Evolutionary conservation across 2,113 vertebrate genomes (phyloP), one percentile per base, ranked within the genome.

Genomic region (Grantiella picta): DNA sequence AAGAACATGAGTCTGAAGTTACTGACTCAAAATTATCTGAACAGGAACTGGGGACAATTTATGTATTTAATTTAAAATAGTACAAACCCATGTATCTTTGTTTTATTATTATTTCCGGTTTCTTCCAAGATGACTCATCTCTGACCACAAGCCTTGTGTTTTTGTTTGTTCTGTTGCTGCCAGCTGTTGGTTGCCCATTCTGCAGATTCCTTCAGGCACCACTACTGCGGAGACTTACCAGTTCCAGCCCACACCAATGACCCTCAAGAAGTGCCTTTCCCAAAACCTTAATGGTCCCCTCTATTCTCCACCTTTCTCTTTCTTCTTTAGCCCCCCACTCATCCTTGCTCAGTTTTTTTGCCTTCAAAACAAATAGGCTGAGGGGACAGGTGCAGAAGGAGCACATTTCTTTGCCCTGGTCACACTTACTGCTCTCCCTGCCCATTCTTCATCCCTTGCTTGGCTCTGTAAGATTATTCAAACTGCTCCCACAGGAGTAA

Each of bases 401-500:
- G 29, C 25, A 54, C 0, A 0, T 70, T 77, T 83, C 50, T 80
- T 83, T 73, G 40, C 31, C 14, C 27, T 40, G 17, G 38, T 42
- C 38, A 28, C 11, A n/a, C 13, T 54, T 73, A 9, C 6, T 70
- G 42, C 44, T 84, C 40, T 78, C 19, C 42, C 33, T 66, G n/a
- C 14, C 22, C 2, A 0, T 38, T 61, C 19, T 65, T 56, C 1
- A 0, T n/a, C 14, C 3, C 38, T 57, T 2, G 0, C 21, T 77
- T 36, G 31, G 13, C 50, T 78, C 31, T 8, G 3, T 64, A 31
- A 76, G 18, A 25, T 27, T 60, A 31, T 50, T 50, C 5, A 1
- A 84, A 60, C 54, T 60, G 40, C 50, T 72, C 40, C 65, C 6
- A 1, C 50, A 38, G 40, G 19, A 72, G n/a, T 57, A 36, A 17